Conservation (phyloP, 2,888 invertebrate genomes). For the Rutpela maculata region DNA sequence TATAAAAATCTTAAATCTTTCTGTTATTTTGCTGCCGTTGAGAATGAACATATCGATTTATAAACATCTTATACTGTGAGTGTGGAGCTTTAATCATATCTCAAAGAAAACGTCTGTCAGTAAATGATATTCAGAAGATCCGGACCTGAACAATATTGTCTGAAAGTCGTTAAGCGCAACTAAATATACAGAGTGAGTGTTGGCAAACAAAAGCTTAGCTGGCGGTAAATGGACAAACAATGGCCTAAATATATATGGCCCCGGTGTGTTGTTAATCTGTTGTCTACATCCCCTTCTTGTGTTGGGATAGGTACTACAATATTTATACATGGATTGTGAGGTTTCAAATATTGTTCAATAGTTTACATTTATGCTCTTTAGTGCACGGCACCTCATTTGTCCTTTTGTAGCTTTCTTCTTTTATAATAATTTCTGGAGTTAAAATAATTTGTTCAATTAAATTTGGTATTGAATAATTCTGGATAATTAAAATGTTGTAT, state of each 20-base stretch:
- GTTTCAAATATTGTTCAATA: slow-evolving; percentile 35
- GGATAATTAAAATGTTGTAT: no score
- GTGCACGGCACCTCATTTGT: not conserved
- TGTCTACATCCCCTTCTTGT: slow-evolving; percentile 71
- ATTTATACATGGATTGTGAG: slow-evolving; percentile 68
- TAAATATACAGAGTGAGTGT: slow-evolving; percentile 68
- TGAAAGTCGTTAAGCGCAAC: slow-evolving; percentile 55
- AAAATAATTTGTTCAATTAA: no score
- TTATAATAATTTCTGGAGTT: not conserved
- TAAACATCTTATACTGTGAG: no score
- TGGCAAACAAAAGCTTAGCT: slow-evolving; percentile 72
- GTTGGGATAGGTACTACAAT: slow-evolving; percentile 70
- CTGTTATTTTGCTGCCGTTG: no score
- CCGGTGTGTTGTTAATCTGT: slow-evolving; percentile 71
- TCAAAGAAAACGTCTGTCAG: not conserved
- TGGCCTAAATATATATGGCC: slow-evolving; percentile 62
- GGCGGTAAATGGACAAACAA: slow-evolving; percentile 74
- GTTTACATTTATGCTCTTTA: slow-evolving; percentile 29
- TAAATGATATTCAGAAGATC: not conserved
- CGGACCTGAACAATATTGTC: slow-evolving; percentile 42
- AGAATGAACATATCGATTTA: no score
- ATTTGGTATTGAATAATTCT: no score
- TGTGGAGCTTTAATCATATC: no score
- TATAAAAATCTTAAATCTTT: no score
- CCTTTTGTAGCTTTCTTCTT: not conserved